A percentile compares a stretch with the other conserved stretches of the same genome.
Conservation (phyloP, 1,140 invertebrate genomes). For the Diorhabda sublineata region DNA sequence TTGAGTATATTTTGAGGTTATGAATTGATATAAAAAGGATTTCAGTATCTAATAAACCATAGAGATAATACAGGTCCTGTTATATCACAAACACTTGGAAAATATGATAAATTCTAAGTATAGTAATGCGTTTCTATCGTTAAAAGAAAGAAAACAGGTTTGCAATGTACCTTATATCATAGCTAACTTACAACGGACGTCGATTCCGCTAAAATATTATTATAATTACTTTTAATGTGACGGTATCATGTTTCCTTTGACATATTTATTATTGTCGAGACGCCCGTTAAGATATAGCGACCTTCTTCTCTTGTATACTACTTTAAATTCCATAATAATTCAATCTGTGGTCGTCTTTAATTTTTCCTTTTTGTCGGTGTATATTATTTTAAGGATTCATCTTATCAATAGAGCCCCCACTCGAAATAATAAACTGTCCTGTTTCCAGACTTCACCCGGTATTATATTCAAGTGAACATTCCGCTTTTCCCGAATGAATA, state of each 20-base stretch:
- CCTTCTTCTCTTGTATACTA: constrained; percentile 19
- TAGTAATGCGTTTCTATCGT: constrained; percentile 8
- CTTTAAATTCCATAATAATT: constrained; percentile 21
- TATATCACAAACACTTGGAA: neutral
- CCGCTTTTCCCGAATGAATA: too few relatives aligned
- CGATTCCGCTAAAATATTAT: constrained; percentile 37
- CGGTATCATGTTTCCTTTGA: constrained; percentile 37
- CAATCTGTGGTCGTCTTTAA: constrained; percentile 14
- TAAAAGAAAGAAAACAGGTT: constrained; percentile 12
- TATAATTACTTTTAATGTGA: constrained; percentile 41
- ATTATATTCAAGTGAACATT: too few relatives aligned
- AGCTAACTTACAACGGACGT: constrained; percentile 31
- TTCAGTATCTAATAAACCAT: too few relatives aligned
- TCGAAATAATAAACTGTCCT: neutral
- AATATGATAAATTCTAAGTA: constrained; percentile 17
- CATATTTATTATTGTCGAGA: constrained; percentile 37
- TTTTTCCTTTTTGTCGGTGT: constrained; percentile 6
- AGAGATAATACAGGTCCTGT: neutral
- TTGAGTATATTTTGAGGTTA: too few relatives aligned
- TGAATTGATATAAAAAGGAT: too few relatives aligned
- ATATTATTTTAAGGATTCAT: constrained; percentile 4
- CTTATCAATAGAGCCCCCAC: neutral
- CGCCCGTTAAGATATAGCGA: constrained; percentile 29
- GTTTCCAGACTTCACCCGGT: too few relatives aligned
- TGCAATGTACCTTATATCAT: constrained; percentile 31